Base-by-base conservation (phyloP, 2,113 vertebrate species). In the Hyla sarda region DNA sequence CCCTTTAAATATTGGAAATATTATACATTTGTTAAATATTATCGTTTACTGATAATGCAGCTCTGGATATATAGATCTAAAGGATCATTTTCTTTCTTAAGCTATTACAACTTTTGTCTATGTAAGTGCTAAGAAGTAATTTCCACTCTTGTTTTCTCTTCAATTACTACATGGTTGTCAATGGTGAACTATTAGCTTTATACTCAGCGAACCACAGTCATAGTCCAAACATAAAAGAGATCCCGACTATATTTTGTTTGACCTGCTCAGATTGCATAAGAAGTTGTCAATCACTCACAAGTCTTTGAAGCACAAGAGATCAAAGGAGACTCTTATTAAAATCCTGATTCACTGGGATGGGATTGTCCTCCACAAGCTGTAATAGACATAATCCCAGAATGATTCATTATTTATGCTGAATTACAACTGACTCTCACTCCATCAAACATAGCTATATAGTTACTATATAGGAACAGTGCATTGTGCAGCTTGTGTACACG, bases 281-380 rank as follows among this genome's bases (percentile, higher is more conserved):
- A 84, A 73, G 71, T 65, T 84, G 83, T 84, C 72, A 84, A 65
- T 84, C 32, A 84, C 37, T 48, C 52, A 54, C 73, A 84, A 28
- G 83, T 60, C 73, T 84, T 76, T 84, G 83, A 84, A 76, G 56
- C 25, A 32, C 54, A 45, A 28, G 37, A 84, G 83, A 84, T 84
- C 83, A 84, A 84, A 84, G 83, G 28, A 84, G 37, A 23, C 56
- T 77, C 34, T 65, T 84, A 84, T 65, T 84, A 76, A 74, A 56
- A 48, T 75, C 73, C 45, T 84, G 83, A 84, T 84, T 84, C 83
- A 84, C 21, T 48, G 72, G 52, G 83, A 50, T 60, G 82, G 69
- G 82, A 71, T 74, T 56, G 67, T 74, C 50, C n/a, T 58, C 14
- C 50, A 47, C 52, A 74, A 74, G 69, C 21, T 60, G 34, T 56